Base-by-base conservation (phyloP, 2,888 invertebrate species). In the Petrolisthes manimaculis region DNA sequence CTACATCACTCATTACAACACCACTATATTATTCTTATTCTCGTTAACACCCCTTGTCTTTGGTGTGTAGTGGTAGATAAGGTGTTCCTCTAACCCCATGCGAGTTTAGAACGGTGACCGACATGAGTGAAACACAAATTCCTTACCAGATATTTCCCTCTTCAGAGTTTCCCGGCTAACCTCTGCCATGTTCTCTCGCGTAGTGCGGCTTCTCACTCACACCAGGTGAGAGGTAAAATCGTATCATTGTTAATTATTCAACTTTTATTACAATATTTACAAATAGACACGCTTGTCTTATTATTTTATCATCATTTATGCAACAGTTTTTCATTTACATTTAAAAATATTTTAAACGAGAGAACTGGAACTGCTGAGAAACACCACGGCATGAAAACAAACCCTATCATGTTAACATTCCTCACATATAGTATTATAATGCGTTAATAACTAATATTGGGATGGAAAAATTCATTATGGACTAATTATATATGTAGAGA, bases 91-190 rank as follows among this genome's bases (percentile, higher is more conserved):
- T n/a, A n/a, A 14, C 12, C 37, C 9, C 37, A 9, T 85, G 69
- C 71, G 21, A 51, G 21, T 18, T 6, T 51, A 8, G 55, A 24
- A 37, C 37, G 14, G 5, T 6, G 5, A 75, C 71, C 8, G 9
- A 78, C 37, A 69, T 21, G 69, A 69, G 53, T 12, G 37, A 54
- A 18, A 12, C 51, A n/a, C 24, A 81, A 53, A 81, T 74, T 55
- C 8, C 84, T 88, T 55, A 90, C 90, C 88, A 74, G 85, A 56
- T 21, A 90, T 86, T 86, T 88, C 82, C 81, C 55, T 83, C 86
- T 82, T 84, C 54, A 90, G 90, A 81, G 88, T 83, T 81, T 90
- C 88, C 75, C 86, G 78, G 88, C 88, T 90, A 86, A 90, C 88
- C 78, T 86, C 75, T 54, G 88, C 88, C 90, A 90, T 90, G 86